Conservation (phyloP, 1,140 invertebrate species). For the Psix sp. region DNA sequence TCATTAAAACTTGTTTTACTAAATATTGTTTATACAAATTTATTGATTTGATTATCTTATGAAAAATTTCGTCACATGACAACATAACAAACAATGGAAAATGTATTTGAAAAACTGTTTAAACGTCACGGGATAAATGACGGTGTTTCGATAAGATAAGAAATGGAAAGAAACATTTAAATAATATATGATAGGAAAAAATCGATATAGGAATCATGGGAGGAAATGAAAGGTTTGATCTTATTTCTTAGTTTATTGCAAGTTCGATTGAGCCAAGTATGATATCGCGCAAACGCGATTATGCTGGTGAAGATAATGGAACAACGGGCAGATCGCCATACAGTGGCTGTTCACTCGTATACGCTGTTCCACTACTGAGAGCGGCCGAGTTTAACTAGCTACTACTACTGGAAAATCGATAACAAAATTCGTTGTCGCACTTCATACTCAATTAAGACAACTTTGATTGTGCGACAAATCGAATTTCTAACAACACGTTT, state of each 20-base stretch:
- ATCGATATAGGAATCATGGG: not conserved
- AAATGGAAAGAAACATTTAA: not conserved
- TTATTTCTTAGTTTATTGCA: constrained; percentile 10
- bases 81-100: not conserved
- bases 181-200: not conserved
- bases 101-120: not conserved
- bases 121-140: not conserved
- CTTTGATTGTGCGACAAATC: constrained; percentile 24
- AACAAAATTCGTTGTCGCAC: constrained; percentile 45
- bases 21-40: too few species aligned
- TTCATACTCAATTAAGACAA: constrained; percentile 31
- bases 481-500: constrained; percentile 14
- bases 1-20: too few species aligned
- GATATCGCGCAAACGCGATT: constrained; percentile 43
- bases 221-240: constrained; percentile 11
- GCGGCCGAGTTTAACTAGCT: constrained; percentile 57
- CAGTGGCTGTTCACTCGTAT: constrained; percentile 53
- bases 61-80: too few species aligned
- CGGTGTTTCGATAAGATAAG: not conserved
- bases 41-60: too few species aligned
- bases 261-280: constrained; percentile 37
- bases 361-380: constrained; percentile 56
- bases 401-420: constrained; percentile 58
- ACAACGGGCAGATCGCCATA: constrained; percentile 47
- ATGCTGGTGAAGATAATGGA: constrained; percentile 46